Evolutionary conservation across 2,888 invertebrate genomes (phyloP).

Genomic region (Nasonovia ribisnigri): DNA sequence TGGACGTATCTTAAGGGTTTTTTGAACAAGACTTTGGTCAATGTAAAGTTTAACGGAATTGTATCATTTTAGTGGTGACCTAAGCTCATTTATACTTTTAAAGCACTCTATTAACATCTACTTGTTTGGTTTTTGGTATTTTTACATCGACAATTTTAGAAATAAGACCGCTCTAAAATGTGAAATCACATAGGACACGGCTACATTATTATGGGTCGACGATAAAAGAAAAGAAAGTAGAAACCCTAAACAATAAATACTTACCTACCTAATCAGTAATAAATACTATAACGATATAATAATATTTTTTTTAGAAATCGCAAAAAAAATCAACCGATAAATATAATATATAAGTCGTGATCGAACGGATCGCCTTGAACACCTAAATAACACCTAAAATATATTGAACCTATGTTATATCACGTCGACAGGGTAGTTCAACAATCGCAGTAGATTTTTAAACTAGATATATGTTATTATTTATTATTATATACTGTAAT

Average conservation of each 20-base stretch:
- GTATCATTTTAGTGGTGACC: not conserved
- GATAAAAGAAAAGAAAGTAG: not conserved
- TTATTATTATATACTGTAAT: not conserved
- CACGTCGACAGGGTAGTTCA: not conserved
- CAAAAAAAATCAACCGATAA: not conserved
- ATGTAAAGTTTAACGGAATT: not conserved
- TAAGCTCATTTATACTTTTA: not conserved
- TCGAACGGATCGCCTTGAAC: not conserved
- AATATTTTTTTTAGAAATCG: conserved; percentile 3
- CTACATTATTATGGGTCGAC: not conserved
- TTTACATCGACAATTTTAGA: not conserved
- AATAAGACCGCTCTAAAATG: not conserved
- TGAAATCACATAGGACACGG: not conserved
- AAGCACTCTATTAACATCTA: not conserved
- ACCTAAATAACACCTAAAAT: too few species aligned
- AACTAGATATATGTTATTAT: too few species aligned
- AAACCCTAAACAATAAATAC: not conserved
- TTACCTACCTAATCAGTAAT: not conserved
- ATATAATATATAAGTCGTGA: not conserved
- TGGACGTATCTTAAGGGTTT: not conserved
- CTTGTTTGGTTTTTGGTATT: not conserved
- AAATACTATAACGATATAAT: not conserved
- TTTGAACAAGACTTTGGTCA: not conserved
- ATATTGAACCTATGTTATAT: not conserved
- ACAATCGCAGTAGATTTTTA: not conserved